These are phyloP conservation scores for Sebastes schlegelii DNA, from an alignment of 2,113 vertebrate species.

Conservation along the genomic window DNA sequence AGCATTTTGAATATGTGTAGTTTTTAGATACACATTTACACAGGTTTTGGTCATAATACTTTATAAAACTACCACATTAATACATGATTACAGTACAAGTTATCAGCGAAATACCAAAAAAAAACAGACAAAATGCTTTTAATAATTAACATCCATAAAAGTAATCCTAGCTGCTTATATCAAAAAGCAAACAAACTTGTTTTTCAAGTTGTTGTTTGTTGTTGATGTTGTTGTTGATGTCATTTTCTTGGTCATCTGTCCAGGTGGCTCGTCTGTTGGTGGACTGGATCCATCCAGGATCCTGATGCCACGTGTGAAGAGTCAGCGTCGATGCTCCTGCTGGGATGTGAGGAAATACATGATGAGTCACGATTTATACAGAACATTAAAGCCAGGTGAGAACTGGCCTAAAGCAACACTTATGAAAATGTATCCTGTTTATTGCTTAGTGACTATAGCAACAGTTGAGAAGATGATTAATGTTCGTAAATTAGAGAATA, in stretches of 20 bases:
- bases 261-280: conserved; percentile 84
- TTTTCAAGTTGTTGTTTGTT: conserved; percentile 7
- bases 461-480: background rate
- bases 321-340: conserved; percentile 86
- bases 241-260: conserved; percentile 55
- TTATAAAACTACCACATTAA: background rate
- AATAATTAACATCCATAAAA: background rate
- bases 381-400: conserved; percentile 46
- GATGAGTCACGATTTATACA: conserved; percentile 54
- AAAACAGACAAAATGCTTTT: background rate
- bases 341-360: conserved; percentile 87
- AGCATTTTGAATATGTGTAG: background rate
- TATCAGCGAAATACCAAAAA: background rate
- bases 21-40: background rate
- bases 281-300: conserved; percentile 77
- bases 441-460: background rate
- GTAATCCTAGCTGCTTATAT: background rate
- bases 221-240: conserved; percentile 24
- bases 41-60: background rate
- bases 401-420: conserved; percentile 11
- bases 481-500: background rate
- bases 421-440: conserved; percentile 6
- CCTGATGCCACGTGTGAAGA: conserved; percentile 85
- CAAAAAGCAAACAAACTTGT: background rate
- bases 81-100: background rate